Evolutionary conservation across 2,113 vertebrate genomes (phyloP).

Genomic region (Forbesichthys papilliferus): DNA sequence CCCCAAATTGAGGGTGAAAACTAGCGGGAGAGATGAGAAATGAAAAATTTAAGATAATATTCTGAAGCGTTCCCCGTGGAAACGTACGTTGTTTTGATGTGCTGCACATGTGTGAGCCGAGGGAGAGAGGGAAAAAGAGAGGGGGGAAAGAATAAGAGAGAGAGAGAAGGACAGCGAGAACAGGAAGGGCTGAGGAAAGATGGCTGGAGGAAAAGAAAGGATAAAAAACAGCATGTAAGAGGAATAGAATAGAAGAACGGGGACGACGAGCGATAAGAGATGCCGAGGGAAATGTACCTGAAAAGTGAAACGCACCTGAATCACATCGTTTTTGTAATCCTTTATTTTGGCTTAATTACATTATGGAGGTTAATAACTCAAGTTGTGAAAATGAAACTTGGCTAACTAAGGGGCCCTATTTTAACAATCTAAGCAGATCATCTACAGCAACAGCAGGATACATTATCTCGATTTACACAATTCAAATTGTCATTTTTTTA

Average conservation of each 20-base stretch:
- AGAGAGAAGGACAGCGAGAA: neutral
- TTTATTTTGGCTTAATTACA: constrained; percentile 4
- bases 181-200: neutral
- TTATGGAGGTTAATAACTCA: too few relatives aligned
- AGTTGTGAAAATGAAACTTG: too few relatives aligned
- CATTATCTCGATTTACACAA: too few relatives aligned
- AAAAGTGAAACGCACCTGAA: constrained; percentile 4
- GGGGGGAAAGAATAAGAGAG: neutral
- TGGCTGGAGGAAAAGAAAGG: neutral
- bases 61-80: constrained; percentile 49
- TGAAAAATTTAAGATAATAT: constrained; percentile 69
- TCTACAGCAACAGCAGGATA: too few relatives aligned
- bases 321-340: neutral
- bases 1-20: constrained; percentile 73
- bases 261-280: neutral
- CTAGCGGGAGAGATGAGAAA: constrained; percentile 58
- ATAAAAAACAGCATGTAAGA: constrained; percentile 1
- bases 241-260: neutral
- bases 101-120: constrained; percentile 34
- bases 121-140: constrained; percentile 6
- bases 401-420: too few relatives aligned
- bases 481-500: too few relatives aligned
- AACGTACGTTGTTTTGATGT: constrained; percentile 41
- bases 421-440: too few relatives aligned
- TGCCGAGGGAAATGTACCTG: constrained; percentile 2